A percentile compares a stretch with the other conserved stretches of the same genome.
These are phyloP conservation scores for Leptobrachium leishanense DNA, from an alignment of 2,113 vertebrate species.

Conservation along the genomic window DNA sequence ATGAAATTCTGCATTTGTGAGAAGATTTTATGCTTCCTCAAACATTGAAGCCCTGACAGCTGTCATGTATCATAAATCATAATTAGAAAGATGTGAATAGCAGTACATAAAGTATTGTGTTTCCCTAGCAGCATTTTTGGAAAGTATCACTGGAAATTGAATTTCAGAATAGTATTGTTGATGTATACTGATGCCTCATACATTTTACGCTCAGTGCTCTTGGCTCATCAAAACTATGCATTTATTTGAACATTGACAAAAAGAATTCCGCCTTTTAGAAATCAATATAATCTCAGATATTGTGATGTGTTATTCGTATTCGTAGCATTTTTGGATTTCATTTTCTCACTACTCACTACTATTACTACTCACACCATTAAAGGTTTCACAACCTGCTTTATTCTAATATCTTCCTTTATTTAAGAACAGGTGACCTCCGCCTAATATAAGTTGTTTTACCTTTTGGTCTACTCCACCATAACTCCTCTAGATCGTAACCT, in stretches of 20 bases:
- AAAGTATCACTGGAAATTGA: not conserved
- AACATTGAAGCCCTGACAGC: slow-evolving; percentile 42
- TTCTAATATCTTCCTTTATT: too few species aligned
- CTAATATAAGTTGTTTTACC: too few species aligned
- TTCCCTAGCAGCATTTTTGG: slow-evolving; percentile 14
- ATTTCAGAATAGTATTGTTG: not conserved
- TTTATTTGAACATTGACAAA: not conserved
- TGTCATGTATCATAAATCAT: slow-evolving; percentile 26
- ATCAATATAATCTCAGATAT: too few species aligned
- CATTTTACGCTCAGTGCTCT: not conserved
- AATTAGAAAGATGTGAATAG: slow-evolving; percentile 38
- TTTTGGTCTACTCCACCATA: too few species aligned
- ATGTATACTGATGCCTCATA: slow-evolving; percentile 5
- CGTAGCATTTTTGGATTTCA: too few species aligned
- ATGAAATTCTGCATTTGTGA: slow-evolving; percentile 23
- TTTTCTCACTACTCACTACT: too few species aligned
- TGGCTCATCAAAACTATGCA: not conserved
- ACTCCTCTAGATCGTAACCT: too few species aligned
- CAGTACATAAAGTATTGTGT: slow-evolving; percentile 5
- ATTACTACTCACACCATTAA: too few species aligned
- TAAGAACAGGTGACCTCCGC: too few species aligned
- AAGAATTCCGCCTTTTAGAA: not conserved
- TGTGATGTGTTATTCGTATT: too few species aligned
- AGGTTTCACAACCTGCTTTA: too few species aligned
- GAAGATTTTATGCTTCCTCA: slow-evolving; percentile 28